Conservation (phyloP, 1,140 invertebrate genomes). For the Psilanteris sp. region DNA sequence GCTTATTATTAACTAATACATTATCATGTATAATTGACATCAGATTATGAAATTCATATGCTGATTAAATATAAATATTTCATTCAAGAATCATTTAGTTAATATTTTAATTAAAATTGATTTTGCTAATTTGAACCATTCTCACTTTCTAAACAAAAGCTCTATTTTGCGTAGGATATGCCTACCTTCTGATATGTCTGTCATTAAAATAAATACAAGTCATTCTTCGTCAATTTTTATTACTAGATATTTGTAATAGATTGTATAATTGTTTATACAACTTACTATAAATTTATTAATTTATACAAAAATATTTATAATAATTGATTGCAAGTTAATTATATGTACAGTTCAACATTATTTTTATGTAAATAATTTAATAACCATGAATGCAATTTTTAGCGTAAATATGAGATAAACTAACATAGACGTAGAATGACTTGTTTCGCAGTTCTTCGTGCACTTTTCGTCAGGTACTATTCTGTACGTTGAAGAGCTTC, state of each 20-base stretch:
- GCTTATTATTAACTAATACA: too few species aligned
- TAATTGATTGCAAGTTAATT: background rate
- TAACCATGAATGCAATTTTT: too few species aligned
- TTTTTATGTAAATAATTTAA: constrained; percentile 1
- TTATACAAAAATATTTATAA: too few species aligned
- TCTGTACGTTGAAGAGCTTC: constrained; percentile 61
- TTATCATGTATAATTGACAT: too few species aligned
- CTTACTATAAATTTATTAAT: background rate
- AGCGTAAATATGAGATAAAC: too few species aligned
- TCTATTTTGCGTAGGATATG: constrained; percentile 68
- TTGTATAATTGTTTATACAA: background rate
- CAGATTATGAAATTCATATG: too few species aligned
- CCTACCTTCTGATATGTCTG: constrained; percentile 74
- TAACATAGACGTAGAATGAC: constrained; percentile 39
- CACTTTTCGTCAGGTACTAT: constrained; percentile 73
- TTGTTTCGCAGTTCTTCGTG: constrained; percentile 69
- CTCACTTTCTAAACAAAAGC: constrained; percentile 20
- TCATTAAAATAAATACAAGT: constrained; percentile 30
- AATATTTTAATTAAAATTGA: too few species aligned
- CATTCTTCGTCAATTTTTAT: constrained; percentile 20
- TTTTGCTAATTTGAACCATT: constrained; percentile 13
- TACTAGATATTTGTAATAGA: background rate
- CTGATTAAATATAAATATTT: too few species aligned
- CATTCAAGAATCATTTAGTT: too few species aligned
- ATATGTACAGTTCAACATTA: background rate